These are phyloP conservation scores for Amphilophus citrinellus DNA, from an alignment of 2,113 vertebrate genomes.

Conservation along the genomic window DNA sequence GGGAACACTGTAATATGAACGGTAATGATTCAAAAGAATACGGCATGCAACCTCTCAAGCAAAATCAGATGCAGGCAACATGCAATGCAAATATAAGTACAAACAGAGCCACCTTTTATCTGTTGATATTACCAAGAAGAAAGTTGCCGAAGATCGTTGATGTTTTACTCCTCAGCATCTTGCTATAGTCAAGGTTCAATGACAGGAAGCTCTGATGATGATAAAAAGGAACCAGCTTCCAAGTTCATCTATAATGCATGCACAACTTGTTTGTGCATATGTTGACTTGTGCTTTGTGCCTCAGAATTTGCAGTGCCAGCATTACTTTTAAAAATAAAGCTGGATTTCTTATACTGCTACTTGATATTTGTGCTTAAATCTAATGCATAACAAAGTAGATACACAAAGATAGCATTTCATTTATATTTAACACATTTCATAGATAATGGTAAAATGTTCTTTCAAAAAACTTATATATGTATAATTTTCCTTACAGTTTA, in stretches of 20 bases:
- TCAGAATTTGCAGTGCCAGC: background rate
- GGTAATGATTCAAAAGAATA: conserved; percentile 31
- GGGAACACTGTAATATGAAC: background rate
- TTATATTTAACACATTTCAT: background rate
- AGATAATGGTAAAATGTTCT: background rate
- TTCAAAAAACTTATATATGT: background rate
- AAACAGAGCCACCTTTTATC: background rate
- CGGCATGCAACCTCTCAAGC: background rate
- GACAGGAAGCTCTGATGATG: conserved; percentile 40
- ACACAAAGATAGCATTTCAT: background rate
- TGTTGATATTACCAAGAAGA: background rate
- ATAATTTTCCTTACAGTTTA: background rate
- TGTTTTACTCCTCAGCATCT: conserved; percentile 28
- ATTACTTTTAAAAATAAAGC: conserved; percentile 30
- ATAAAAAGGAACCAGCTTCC: conserved; percentile 51
- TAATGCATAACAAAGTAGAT: background rate
- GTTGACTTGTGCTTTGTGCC: conserved; percentile 51
- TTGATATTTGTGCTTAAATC: background rate
- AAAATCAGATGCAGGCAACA: background rate
- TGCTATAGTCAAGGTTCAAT: conserved; percentile 41
- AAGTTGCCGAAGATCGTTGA: conserved; percentile 6
- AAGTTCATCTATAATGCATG: conserved; percentile 63
- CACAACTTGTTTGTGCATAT: conserved; percentile 54
- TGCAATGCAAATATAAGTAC: conserved; percentile 21
- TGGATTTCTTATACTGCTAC: background rate